Base-by-base conservation (phyloP, 2,797 vertebrate genomes). In the Falco cherrug region DNA sequence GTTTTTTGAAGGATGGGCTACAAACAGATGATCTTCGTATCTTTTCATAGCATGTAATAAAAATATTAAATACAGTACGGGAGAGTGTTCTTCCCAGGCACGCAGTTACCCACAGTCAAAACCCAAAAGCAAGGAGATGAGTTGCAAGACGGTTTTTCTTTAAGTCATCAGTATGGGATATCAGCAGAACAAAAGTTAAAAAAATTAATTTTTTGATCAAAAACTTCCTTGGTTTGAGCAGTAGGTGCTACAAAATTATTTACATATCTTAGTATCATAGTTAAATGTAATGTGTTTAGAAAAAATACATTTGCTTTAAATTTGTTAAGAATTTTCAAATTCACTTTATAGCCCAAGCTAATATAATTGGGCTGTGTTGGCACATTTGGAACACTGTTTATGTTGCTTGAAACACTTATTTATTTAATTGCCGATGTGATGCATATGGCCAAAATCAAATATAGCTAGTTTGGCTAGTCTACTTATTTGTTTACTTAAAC, bases 211-310 rank as follows among this genome's bases (percentile, higher is more conserved):
- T 99, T 98, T 98, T 98, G 96, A 98, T 99, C 98, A 99, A 99
- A 98, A 99, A 99, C 99, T 99, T 99, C 99, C 99, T 99, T 99
- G 99, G 99, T 99, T 99, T 99, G 98, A 99, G 99, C 99, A 98
- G 99, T 99, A 99, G 99, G 99, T 99, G 99, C 99, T 99, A 99
- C 98, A 97, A 99, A 99, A 99, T 99, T 99, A 99, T 99, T 99
- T 99, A 99, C 99, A 99, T 99, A 99, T 99, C 99, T 99, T 99
- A 99, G 99, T 99, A 99, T 99, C 99, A 99, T 99, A 99, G 98
- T 99, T 99, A 99, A 99, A 99, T 99, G 99, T 99, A 99, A 98
- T 97, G 98, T 98, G 98, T 98, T 98, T 98, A 98, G 98, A 98
- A 97, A 98, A 97, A 98, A 97, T 97, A 98, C 97, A 97, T 98